phyloP scores from a whole-genome alignment of 2,113 vertebrate genomes.

The Cyprinodon brontotheroides region DNA sequence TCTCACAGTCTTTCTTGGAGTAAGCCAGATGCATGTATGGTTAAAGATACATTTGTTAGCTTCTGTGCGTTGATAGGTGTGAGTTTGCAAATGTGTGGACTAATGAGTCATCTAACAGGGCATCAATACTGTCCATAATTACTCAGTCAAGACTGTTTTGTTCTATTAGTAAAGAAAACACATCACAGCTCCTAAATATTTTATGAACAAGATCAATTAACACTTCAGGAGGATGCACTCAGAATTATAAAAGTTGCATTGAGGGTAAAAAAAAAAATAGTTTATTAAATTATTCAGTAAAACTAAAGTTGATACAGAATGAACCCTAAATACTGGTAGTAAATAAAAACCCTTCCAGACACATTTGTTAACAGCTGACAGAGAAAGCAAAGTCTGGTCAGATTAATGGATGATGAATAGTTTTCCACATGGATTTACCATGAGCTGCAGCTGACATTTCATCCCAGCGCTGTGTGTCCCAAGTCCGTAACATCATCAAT shows the following conservation, averaged over 20 bases:
- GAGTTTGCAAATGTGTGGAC: constrained; percentile 44
- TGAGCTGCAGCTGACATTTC: no score
- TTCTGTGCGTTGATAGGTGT: neutral
- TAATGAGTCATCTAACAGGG: constrained; percentile 53
- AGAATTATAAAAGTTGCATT: neutral
- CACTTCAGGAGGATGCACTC: neutral
- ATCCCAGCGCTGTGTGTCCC: no score
- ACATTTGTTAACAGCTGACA: neutral
- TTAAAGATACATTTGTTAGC: neutral
- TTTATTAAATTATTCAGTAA: neutral
- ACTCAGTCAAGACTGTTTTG: constrained; percentile 22
- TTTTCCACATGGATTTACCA: neutral
- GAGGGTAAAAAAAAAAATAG: neutral
- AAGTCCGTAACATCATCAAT: no score
- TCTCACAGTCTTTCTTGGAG: no score
- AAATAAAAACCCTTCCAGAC: neutral
- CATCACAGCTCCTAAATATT: neutral
- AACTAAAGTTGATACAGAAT: neutral
- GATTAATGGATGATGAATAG: constrained; percentile 11
- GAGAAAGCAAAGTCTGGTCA: constrained; percentile 7
- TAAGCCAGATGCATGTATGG: neutral
- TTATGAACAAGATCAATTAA: neutral
- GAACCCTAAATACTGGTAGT: neutral
- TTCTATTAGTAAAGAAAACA: neutral
- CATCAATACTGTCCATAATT: constrained; percentile 48